Evolutionary conservation across 30 jellyfish, hydroid and myxozoan species (phyloP).

Genomic region (Pelagia noctiluca): DNA sequence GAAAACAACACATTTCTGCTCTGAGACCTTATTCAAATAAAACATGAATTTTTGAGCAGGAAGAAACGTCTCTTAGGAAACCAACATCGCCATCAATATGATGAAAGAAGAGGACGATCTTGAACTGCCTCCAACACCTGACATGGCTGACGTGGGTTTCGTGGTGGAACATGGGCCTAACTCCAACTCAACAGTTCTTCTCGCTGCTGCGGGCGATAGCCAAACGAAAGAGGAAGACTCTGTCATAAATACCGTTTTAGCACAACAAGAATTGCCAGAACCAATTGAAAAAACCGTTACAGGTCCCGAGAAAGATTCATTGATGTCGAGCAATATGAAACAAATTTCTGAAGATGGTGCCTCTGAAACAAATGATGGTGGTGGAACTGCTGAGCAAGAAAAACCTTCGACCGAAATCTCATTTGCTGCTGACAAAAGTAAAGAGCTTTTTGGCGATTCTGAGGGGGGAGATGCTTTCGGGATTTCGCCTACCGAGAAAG

Average conservation of each 20-base stretch:
- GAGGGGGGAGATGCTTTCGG: constrained; percentile 40
- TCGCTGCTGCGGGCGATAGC: constrained; percentile 55
- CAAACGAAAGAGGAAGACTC: no score
- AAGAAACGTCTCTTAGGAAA: constrained; percentile 69
- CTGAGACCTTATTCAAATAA: not conserved
- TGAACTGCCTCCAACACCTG: constrained; percentile 64
- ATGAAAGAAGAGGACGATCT: constrained; percentile 72
- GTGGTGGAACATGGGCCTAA: constrained; percentile 9
- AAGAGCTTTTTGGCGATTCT: constrained; percentile 50
- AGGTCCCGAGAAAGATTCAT: not conserved
- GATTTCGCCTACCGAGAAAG: not conserved
- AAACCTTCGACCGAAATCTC: no score
- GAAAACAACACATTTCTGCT: not conserved
- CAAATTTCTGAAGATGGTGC: not conserved
- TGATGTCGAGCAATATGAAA: not conserved
- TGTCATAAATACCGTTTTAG: no score
- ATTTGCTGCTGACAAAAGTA: constrained; percentile 7
- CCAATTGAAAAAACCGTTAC: not conserved
- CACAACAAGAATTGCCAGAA: not conserved
- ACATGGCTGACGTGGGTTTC: constrained; percentile 72
- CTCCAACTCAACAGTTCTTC: constrained; percentile 27
- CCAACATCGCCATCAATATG: constrained; percentile 49
- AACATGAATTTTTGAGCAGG: constrained; percentile 23
- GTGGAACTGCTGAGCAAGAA: not conserved
- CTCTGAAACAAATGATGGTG: not conserved